Evolutionary conservation across 2,113 vertebrate genomes (phyloP).

Genomic region (Lipotes vexillifer): DNA sequence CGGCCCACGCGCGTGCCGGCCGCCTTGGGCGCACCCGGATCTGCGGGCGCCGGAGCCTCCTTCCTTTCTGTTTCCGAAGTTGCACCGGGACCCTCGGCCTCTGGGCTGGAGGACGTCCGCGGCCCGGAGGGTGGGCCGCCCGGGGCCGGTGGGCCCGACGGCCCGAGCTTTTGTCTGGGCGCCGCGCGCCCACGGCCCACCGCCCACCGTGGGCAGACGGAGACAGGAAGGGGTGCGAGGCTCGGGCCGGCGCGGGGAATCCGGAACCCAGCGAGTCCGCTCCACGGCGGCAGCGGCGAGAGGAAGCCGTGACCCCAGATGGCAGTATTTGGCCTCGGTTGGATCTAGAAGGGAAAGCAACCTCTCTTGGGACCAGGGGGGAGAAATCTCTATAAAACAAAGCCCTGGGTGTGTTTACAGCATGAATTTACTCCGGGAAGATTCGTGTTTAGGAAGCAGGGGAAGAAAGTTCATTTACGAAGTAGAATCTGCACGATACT

Average conservation of each 20-base stretch:
- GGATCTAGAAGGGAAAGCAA: constrained; percentile 44
- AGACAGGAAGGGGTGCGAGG: constrained; percentile 66
- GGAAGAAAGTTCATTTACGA: constrained; percentile 73
- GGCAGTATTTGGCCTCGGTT: constrained; percentile 56
- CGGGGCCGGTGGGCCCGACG: constrained; percentile 64
- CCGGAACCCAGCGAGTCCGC: constrained; percentile 61
- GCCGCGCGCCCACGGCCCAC: constrained; percentile 37
- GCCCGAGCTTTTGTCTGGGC: constrained; percentile 71
- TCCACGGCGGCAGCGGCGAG: constrained; percentile 47
- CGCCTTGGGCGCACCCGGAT: not conserved
- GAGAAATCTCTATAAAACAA: constrained; percentile 61
- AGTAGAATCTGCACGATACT: constrained; percentile 51
- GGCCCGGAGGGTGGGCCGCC: not conserved
- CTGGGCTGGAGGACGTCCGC: constrained; percentile 2
- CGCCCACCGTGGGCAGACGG: constrained; percentile 36
- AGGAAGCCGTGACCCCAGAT: constrained; percentile 69
- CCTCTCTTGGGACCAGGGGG: constrained; percentile 51
- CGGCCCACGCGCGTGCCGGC: constrained; percentile 47
- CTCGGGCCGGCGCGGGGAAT: constrained; percentile 49
- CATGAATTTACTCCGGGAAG: constrained; percentile 19
- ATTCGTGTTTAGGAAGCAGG: not conserved
- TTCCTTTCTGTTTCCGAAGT: constrained; percentile 35
- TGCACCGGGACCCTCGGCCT: constrained; percentile 42
- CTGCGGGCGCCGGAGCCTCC: constrained; percentile 2
- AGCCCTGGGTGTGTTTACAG: constrained; percentile 64